Conservation (phyloP, 2,113 vertebrate genomes). For the Camarhynchus parvulus region DNA sequence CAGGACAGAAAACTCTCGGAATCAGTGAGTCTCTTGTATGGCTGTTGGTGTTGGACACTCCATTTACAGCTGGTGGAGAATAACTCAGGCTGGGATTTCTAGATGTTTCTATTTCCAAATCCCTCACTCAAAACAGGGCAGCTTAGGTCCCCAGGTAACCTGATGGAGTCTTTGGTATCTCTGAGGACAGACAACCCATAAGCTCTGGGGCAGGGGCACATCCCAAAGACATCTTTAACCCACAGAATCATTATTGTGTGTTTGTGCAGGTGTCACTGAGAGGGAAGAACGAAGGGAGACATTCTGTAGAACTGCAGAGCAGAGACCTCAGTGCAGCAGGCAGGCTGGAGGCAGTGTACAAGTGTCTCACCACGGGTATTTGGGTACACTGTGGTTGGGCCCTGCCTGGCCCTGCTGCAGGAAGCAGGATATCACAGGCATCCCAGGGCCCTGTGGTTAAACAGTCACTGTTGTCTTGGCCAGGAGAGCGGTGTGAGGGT, state of each 20-base stretch:
- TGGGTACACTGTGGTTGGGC: rapidly evolving
- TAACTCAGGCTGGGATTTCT: not conserved
- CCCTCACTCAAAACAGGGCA: not conserved
- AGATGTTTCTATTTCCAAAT: not conserved
- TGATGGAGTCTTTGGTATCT: not conserved
- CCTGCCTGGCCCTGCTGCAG: not conserved
- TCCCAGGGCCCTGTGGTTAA: not conserved
- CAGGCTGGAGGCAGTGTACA: rapidly evolving
- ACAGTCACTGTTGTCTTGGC: rapidly evolving
- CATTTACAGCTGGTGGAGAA: not conserved
- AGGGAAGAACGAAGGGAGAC: not conserved
- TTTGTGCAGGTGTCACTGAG: not conserved
- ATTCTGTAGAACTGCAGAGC: not conserved
- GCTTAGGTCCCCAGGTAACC: not conserved
- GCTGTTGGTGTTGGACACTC: not conserved
- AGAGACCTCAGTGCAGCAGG: not conserved
- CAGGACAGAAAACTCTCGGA: not conserved
- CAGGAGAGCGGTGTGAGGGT: not conserved
- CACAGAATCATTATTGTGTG: not conserved
- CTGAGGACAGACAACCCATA: not conserved
- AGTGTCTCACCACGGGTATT: rapidly evolving
- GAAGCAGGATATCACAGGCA: not conserved
- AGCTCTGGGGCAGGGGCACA: not conserved
- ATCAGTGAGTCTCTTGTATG: rapidly evolving
- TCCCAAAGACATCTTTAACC: not conserved